Evolutionary conservation across 2,797 vertebrate species (phyloP).

Genomic region (Threskiornis aethiopicus): DNA sequence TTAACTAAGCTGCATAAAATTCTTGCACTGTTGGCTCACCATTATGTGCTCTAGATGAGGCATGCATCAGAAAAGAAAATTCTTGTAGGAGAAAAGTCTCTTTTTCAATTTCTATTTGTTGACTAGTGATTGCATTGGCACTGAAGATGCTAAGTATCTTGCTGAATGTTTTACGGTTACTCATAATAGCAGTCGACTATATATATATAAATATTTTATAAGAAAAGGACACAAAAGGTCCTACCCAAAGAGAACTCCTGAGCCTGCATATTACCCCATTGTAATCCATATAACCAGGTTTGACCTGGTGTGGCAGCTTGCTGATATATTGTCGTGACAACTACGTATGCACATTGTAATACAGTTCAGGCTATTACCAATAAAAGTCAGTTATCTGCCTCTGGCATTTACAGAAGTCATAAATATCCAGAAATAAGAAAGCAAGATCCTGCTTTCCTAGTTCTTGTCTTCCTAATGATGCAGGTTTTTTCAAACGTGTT

Average conservation of each 20-base stretch:
- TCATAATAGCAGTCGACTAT: not conserved
- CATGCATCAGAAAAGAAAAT: not conserved
- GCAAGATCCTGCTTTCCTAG: not conserved
- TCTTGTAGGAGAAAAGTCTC: not conserved
- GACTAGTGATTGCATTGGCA: not conserved
- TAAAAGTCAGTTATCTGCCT: slow-evolving; percentile 40
- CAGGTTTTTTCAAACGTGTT: not conserved
- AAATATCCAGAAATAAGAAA: slow-evolving; percentile 48
- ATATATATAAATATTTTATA: not conserved
- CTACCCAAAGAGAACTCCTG: not conserved
- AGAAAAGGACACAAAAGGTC: not conserved
- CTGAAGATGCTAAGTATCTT: not conserved
- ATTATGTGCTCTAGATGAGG: not conserved
- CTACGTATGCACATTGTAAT: not conserved
- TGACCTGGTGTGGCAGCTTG: not conserved
- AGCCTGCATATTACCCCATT: not conserved
- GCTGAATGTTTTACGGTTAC: not conserved
- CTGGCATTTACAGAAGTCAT: slow-evolving; percentile 42
- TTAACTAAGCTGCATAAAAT: not conserved
- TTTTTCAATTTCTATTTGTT: not conserved
- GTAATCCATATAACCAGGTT: not conserved
- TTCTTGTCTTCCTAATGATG: slow-evolving; percentile 8
- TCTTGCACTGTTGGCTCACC: not conserved
- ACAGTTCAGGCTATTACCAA: slow-evolving; percentile 28
- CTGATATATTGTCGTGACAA: not conserved